Evolutionary conservation across 1,140 invertebrate species (phyloP), one percentile per base, ranked within the genome.

Genomic region (Tetragnatha versicolor): DNA sequence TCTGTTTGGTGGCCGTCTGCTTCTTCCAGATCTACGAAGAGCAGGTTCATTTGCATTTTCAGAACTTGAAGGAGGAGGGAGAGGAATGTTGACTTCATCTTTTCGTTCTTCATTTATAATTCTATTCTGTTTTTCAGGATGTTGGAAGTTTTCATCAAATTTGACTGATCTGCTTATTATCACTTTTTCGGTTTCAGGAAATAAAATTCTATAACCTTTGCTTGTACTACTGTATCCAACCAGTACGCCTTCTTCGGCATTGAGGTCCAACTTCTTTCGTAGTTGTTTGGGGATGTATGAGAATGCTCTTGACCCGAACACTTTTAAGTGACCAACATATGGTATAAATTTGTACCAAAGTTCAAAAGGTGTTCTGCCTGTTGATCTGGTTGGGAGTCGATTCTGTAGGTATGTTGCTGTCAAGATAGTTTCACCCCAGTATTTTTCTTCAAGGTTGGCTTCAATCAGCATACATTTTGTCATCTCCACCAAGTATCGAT

Each of bases 1-100:
- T 61, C 66, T 83, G 86, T 42, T 86, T 85, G 6, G 85, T 80
- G 3, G 85, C 86, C 7, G 81, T 20, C 31, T 70, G 72, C 80
- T 86, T 85, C 9, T 53, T 49, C 87, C 82, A 83, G 83, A 6
- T 82, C 83, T 0, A n/a, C n/a, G n/a, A n/a, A n/a, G n/a, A n/a
- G n/a, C n/a, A n/a, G n/a, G n/a, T n/a, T n/a, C n/a, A n/a, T n/a
- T n/a, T n/a, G n/a, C n/a, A n/a, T n/a, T n/a, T n/a, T n/a, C n/a
- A n/a, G n/a, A n/a, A n/a, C n/a, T n/a, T n/a, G n/a, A n/a, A n/a
- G n/a, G n/a, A n/a, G n/a, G n/a, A n/a, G n/a, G n/a, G n/a, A n/a
- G n/a, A n/a, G n/a, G n/a, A n/a, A n/a, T n/a, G n/a, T n/a, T n/a
- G 42, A 47, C 20, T 20, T 47, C 42, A 12, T 47, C 42, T 17